Evolutionary conservation across 1,140 invertebrate species (phyloP), one percentile per base, ranked within the genome.

Genomic region (Drosophila auraria): DNA sequence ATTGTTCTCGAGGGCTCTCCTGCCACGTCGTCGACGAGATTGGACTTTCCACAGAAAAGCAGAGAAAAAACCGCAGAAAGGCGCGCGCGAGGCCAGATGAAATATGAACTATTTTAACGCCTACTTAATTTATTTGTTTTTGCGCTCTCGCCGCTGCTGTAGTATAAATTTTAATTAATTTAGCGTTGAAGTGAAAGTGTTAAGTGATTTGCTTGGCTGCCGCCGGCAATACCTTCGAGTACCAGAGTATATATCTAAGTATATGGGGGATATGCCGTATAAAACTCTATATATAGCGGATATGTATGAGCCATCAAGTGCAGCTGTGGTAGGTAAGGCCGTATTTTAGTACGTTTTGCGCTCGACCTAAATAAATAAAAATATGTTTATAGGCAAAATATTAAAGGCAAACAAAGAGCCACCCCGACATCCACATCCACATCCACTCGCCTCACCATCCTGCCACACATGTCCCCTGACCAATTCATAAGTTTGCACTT

Each of bases 41-140:
- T 86, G 68, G 73, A 74, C 38, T 63, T 87, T 87, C 81, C 82
- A 87, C 81, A 74, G 79, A 77, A 77, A 66, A 45, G 15, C n/a
- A 8, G 15, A 40, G 30, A 70, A 75, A 68, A 71, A 71, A 57
- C 45, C 77, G 38, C 44, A 45, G 50, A 20, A 57, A 63, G 23
- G 54, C 65, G 58, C 42, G 47, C 56, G 11, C 36, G 54, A 47
- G 50, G 62, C 63, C 51, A 83, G 75, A 87, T 91, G 91, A 92
- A 92, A 92, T 92, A 92, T 92, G 86, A 92, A 92, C 90, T 92
- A 87, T 92, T 89, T 92, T 92, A 92, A 92, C 91, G 91, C 90
- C 91, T 83, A 92, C 86, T 92, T 92, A 92, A 92, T 92, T 92
- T 92, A 86, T 89, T 91, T 84, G 82, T 75, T 83, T 73, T 61